Base-by-base conservation (phyloP, 2,113 vertebrate genomes). In the Taxidea taxus region DNA sequence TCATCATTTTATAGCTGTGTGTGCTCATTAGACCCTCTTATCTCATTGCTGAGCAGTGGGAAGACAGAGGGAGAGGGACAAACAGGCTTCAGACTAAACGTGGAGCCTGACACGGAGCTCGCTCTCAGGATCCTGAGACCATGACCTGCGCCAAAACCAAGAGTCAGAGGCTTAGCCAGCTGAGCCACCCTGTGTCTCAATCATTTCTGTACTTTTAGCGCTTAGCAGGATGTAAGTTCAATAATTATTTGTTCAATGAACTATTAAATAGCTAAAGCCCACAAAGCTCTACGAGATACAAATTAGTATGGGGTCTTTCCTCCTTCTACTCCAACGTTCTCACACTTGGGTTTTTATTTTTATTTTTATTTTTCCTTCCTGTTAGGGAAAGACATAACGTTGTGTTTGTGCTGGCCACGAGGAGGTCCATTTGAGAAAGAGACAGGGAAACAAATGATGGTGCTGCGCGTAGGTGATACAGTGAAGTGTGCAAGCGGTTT, bases 381-480 rank as follows among this genome's bases (percentile, higher is more conserved):
- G 9, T 84, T 70, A 31, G 88, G 60, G 39, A 83, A 66, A 58
- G 37, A 23, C 27, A 16, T 29, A 10, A 70, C 42, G 47, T 68
- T 83, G 6, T 87, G 25, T 78, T 70, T 68, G 11, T 78, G 68
- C 21, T 37, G 31, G 7, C 31, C 51, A 34, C 6, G n/a, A 4
- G 77, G 42, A 54, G 84, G n/a, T 13, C 42, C 27, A 14, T 31
- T 81, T 0, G 60, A 37, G 18, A n/a, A 27, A 51, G 60, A 82
- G 62, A 74, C 15, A 81, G 29, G 23, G 39, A 84, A 58, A 60
- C 29, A 21, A 37, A 37, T 16, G 60, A 11, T 13, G 80, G 3
- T 56, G 37, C 2, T 3, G 2, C 23, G 13, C 2, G 0, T 47
- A 10, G 27, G 10, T 64, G n/a, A 6, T 27, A 31, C 20, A 54